Base-by-base conservation (phyloP, 2,113 vertebrate genomes). In the Perca schrenkii region DNA sequence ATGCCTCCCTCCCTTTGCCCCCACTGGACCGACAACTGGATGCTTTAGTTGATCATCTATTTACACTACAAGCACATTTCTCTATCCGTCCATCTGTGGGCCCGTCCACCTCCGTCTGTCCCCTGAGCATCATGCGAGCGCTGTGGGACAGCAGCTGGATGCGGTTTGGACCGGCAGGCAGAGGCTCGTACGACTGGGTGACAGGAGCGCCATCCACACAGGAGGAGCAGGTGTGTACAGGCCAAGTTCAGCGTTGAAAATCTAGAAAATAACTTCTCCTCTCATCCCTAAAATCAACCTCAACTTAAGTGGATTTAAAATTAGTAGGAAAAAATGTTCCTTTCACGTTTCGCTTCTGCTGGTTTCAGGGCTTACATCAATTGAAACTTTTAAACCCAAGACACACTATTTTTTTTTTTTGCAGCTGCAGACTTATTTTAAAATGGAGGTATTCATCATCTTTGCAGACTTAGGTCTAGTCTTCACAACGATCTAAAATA, bases 141-240 rank as follows among this genome's bases (percentile, higher is more conserved):
- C 93, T 97, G 66, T 64, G 95, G 89, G 96, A 96, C 81, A 98
- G 96, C 96, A 97, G 95, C 95, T 97, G 96, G 97, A 96, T 93
- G 84, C 94, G 95, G 94, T 98, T 98, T 36, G 97, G 97, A 82
- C 97, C 97, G 0, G 97, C 97, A 4, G 96, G 96, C 80, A 90
- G 97, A 50, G 97, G 96, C 15, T 96, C 93, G 0, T 96, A 97
- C 12, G 97, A 98, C 94, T 97, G 97, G 97, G 87, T 96, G 84
- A 96, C 97, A 2, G 96, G 94, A 5, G 94, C 96, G 36, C 94
- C 96, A 0, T 83, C 93, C 0, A 85, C 95, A 13, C 91, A 79
- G 88, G 96, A 97, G 85, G 94, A 96, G 65, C 94, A 97, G 97
- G 97, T 99, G 76, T 77, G 97, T 72, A 91, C 19, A 46, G 61